Percentiles rank a stretch among this genome's conserved stretches.
These are phyloP conservation scores for Probaryconus sp. DNA, from an alignment of 1,140 invertebrate genomes.

Conservation along the genomic window DNA sequence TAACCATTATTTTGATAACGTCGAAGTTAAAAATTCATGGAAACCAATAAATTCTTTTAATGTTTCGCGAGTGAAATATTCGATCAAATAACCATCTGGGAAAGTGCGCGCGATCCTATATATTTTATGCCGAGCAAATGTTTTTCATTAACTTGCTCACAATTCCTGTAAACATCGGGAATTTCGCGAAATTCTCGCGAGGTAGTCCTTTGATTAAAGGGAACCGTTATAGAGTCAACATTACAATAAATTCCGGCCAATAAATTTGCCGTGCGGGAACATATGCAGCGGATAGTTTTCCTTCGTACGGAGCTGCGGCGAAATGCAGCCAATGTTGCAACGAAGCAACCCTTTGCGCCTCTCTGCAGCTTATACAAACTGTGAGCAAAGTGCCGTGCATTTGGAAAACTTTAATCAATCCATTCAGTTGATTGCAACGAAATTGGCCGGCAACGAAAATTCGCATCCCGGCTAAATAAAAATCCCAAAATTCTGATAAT, in stretches of 20 bases:
- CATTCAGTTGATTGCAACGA: constrained; percentile 44
- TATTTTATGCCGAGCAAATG: too few species aligned
- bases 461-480: constrained; percentile 29
- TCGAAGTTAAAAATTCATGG: too few species aligned
- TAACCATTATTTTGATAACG: too few species aligned
- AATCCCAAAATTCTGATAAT: constrained; percentile 6
- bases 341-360: constrained; percentile 35
- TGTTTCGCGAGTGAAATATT: too few species aligned
- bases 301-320: constrained; percentile 26
- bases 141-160: too few species aligned
- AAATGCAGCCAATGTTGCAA: constrained; percentile 34
- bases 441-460: constrained; percentile 29
- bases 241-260: constrained; percentile 37
- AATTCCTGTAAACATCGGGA: too few species aligned
- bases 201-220: constrained; percentile 21
- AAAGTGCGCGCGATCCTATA: too few species aligned
- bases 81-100: too few species aligned
- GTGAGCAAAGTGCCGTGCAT: constrained; percentile 41
- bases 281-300: constrained; percentile 42
- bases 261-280: constrained; percentile 34
- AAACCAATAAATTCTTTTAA: too few species aligned
- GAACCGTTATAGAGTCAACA: constrained; percentile 9
- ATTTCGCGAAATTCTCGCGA: too few species aligned
- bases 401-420: constrained; percentile 54
- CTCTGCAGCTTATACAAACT: constrained; percentile 36